Percentiles rank a stretch among this genome's conserved stretches.
Conservation (phyloP, 2,797 vertebrate genomes). For the Xenentodon cancila region DNA sequence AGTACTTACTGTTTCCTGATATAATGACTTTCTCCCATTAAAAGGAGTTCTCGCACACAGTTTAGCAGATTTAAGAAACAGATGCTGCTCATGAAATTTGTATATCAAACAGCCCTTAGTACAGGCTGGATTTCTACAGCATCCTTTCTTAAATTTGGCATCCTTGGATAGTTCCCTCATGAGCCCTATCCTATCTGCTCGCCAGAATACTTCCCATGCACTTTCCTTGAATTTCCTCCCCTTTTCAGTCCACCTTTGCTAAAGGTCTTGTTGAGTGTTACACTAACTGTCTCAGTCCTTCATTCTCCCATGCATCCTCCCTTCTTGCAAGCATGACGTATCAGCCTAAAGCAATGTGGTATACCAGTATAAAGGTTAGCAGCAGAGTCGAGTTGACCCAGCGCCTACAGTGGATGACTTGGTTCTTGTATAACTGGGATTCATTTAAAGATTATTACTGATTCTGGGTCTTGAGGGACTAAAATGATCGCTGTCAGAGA, state of each 20-base stretch:
- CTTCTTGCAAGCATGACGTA: slow-evolving; percentile 22
- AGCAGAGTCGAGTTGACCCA: not conserved
- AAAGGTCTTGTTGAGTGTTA: slow-evolving; percentile 28
- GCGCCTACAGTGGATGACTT: too few species aligned
- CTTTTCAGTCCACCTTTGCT: slow-evolving; percentile 61
- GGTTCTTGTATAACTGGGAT: too few species aligned
- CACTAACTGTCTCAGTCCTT: slow-evolving; percentile 14
- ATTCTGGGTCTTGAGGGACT: too few species aligned
- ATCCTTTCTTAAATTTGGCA: slow-evolving; percentile 11
- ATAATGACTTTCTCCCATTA: too few species aligned
- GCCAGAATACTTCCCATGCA: slow-evolving; percentile 62
- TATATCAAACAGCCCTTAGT: slow-evolving; percentile 44
- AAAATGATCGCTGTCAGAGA: too few species aligned
- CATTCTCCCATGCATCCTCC: slow-evolving; percentile 10
- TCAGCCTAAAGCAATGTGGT: slow-evolving; percentile 24
- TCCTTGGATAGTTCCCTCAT: slow-evolving; percentile 63
- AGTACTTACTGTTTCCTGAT: too few species aligned
- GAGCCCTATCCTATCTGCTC: slow-evolving; percentile 65
- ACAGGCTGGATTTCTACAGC: slow-evolving; percentile 34
- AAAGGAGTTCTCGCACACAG: too few species aligned
- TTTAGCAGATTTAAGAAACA: slow-evolving; percentile 61
- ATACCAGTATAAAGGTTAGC: slow-evolving; percentile 19
- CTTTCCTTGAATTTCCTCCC: slow-evolving; percentile 57
- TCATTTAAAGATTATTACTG: too few species aligned
- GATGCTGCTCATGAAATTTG: slow-evolving; percentile 73